A percentile compares a stretch with the other conserved stretches of the same genome.
phyloP scores from a whole-genome alignment of 2,888 invertebrate genomes.

The Parthenolecanium corni region DNA sequence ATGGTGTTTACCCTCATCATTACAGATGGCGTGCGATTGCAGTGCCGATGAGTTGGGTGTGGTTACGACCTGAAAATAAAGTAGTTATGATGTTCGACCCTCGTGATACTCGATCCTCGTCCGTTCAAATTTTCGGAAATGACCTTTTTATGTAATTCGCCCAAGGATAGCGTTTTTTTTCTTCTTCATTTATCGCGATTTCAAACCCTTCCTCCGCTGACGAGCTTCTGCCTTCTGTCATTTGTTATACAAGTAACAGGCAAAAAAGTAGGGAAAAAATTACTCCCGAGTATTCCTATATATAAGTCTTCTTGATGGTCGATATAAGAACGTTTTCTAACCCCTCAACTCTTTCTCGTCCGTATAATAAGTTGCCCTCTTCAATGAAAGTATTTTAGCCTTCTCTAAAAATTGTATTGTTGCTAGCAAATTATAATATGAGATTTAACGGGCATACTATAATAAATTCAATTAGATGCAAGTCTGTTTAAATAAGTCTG shows the following conservation, averaged over 20 bases:
- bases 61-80: constrained; percentile 4
- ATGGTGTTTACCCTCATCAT: constrained; percentile 25
- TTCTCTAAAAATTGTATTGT: too few relatives aligned
- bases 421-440: too few relatives aligned
- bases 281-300: not conserved
- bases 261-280: not conserved
- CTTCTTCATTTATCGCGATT: not conserved
- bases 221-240: not conserved
- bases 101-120: not conserved
- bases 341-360: too few relatives aligned
- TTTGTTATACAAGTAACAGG: not conserved
- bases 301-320: too few relatives aligned
- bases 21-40: constrained; percentile 20
- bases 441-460: too few relatives aligned
- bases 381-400: too few relatives aligned
- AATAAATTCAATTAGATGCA: too few relatives aligned
- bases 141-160: constrained; percentile 24
- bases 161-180: constrained; percentile 14
- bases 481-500: too few relatives aligned
- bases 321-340: too few relatives aligned
- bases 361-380: too few relatives aligned
- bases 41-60: constrained; percentile 17
- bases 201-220: too few relatives aligned
- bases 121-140: constrained; percentile 20
- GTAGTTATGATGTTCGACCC: not conserved